Evolutionary conservation across 2,113 vertebrate genomes (phyloP).

Genomic region (Phylloscopus trochilus): DNA sequence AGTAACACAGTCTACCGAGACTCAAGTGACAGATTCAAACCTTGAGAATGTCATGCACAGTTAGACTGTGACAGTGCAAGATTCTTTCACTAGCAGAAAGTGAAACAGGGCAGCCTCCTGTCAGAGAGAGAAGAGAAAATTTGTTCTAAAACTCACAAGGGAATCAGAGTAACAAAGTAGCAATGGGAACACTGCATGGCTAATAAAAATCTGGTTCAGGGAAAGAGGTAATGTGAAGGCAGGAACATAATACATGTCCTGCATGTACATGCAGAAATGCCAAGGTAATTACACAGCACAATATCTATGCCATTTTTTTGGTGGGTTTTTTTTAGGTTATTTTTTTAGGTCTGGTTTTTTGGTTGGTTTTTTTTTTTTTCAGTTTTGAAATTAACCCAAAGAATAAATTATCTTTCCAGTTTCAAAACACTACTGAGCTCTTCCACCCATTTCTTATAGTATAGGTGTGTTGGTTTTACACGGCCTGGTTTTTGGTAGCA

Average conservation of each 20-base stretch:
- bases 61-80: neutral
- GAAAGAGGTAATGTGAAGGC: neutral
- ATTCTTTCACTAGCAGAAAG: slow-evolving; percentile 29
- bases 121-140: slow-evolving; percentile 18
- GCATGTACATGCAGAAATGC: neutral
- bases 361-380: too few species aligned
- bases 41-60: slow-evolving; percentile 9
- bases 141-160: slow-evolving; percentile 3
- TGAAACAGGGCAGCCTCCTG: slow-evolving; percentile 28
- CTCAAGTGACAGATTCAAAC: slow-evolving; percentile 43
- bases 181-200: neutral
- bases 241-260: neutral
- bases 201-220: neutral
- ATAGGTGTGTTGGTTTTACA: neutral
- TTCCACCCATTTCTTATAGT: neutral
- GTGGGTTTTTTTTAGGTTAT: too few species aligned
- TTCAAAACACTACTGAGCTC: neutral
- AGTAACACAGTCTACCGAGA: neutral
- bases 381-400: neutral
- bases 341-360: too few species aligned
- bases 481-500: neutral
- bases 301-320: neutral
- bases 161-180: neutral
- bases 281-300: neutral
- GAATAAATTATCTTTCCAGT: neutral